phyloP scores from a whole-genome alignment of 2,113 vertebrate species.

The Nannospalax galili region DNA sequence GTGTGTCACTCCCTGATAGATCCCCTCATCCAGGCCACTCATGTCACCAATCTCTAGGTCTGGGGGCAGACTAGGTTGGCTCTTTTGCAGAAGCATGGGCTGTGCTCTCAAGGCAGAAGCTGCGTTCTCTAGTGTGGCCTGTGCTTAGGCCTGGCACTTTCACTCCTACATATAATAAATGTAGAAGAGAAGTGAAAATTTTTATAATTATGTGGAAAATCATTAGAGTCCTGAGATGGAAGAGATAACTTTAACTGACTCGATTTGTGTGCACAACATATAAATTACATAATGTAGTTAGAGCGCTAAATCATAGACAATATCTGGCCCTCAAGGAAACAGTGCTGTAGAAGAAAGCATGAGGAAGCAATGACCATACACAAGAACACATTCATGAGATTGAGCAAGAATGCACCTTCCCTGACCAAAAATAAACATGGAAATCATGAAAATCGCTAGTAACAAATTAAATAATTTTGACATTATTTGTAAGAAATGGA shows the following conservation, averaged over 20 bases:
- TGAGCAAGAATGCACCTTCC: not conserved
- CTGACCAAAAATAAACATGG: not conserved
- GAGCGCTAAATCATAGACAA: not conserved
- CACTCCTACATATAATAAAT: slow-evolving; percentile 39
- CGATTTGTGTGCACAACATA: not conserved
- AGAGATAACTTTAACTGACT: not conserved
- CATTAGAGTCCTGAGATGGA: not conserved
- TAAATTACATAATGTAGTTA: not conserved
- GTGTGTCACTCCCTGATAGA: too few species aligned
- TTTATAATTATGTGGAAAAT: slow-evolving; percentile 29
- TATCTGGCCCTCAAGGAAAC: not conserved
- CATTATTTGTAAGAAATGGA: not conserved
- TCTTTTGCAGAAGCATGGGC: too few species aligned
- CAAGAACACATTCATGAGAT: not conserved
- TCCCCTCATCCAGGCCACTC: too few species aligned
- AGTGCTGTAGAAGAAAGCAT: not conserved
- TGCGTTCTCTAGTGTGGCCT: too few species aligned
- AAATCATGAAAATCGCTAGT: not conserved
- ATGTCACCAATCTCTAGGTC: too few species aligned
- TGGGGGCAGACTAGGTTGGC: too few species aligned
- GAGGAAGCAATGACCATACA: fast-evolving
- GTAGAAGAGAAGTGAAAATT: not conserved
- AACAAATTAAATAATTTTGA: not conserved
- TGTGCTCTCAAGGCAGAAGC: too few species aligned
- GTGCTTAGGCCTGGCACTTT: too few species aligned